Conservation (phyloP, 2,113 vertebrate species). For the Empidonax alnorum region DNA sequence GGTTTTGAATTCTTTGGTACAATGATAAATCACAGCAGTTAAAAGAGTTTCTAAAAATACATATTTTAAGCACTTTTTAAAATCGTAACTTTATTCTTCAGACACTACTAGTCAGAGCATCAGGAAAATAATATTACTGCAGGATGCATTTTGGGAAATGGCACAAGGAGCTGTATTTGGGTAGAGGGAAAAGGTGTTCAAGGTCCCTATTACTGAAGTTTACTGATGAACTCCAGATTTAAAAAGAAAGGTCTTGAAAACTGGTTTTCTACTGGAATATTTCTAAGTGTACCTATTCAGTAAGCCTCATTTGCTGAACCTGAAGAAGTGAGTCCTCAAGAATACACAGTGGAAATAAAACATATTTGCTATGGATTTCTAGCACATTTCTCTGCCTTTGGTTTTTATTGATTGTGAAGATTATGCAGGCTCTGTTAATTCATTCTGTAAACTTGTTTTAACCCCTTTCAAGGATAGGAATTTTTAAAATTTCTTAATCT, state of each 20-base stretch:
- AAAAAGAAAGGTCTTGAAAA: not conserved
- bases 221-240: not conserved
- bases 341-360: not conserved
- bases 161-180: not conserved
- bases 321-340: not conserved
- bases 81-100: not conserved
- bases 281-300: not conserved
- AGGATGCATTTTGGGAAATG: not conserved
- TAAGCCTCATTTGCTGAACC: not conserved
- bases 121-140: not conserved
- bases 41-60: not conserved
- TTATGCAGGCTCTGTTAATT: not conserved
- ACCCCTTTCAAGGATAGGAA: not conserved
- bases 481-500: not conserved
- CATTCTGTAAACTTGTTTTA: not conserved
- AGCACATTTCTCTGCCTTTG: not conserved
- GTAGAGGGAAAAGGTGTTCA: not conserved
- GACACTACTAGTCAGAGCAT: not conserved
- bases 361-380: not conserved
- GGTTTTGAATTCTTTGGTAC: not conserved
- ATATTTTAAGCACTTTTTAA: not conserved
- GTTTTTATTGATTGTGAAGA: not conserved
- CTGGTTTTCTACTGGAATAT: not conserved
- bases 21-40: not conserved
- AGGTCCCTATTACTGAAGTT: not conserved